phyloP scores from a whole-genome alignment of 2,113 vertebrate genomes.

The Ciconia maguari region DNA sequence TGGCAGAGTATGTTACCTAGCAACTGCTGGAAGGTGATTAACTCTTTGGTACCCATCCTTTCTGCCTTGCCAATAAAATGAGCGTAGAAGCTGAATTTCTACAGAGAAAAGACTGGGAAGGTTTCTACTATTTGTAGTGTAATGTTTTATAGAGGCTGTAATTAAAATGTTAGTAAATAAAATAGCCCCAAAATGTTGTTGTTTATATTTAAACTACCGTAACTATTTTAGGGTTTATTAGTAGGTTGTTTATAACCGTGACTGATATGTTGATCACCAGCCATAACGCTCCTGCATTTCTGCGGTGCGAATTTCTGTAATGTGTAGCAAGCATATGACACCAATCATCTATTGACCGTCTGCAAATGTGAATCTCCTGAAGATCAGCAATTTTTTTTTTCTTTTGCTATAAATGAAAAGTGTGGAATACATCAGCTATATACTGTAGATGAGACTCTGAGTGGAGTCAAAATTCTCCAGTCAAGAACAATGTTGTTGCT shows the following conservation, averaged over 20 bases:
- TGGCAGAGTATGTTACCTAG: conserved; percentile 30
- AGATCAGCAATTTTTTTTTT: neutral
- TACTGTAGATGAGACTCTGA: neutral
- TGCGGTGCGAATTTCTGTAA: neutral
- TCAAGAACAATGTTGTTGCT: neutral
- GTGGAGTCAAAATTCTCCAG: neutral
- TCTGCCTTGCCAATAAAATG: neutral
- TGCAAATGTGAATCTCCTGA: neutral
- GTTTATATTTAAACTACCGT: neutral
- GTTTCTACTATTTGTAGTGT: neutral
- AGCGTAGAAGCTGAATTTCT: neutral
- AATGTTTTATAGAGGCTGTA: neutral
- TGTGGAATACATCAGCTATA: neutral
- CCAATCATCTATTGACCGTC: neutral
- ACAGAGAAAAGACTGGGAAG: neutral
- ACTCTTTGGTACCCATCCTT: neutral
- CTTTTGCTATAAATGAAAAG: neutral
- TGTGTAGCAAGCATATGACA: neutral
- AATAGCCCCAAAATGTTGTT: neutral
- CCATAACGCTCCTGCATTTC: neutral
- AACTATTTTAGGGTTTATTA: neutral
- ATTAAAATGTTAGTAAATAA: neutral
- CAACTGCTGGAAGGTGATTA: conserved; percentile 18
- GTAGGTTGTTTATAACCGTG: neutral
- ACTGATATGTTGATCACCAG: neutral